These are phyloP conservation scores for Drosophila tsacasi DNA, from an alignment of 1,140 invertebrate genomes.

Conservation along the genomic window DNA sequence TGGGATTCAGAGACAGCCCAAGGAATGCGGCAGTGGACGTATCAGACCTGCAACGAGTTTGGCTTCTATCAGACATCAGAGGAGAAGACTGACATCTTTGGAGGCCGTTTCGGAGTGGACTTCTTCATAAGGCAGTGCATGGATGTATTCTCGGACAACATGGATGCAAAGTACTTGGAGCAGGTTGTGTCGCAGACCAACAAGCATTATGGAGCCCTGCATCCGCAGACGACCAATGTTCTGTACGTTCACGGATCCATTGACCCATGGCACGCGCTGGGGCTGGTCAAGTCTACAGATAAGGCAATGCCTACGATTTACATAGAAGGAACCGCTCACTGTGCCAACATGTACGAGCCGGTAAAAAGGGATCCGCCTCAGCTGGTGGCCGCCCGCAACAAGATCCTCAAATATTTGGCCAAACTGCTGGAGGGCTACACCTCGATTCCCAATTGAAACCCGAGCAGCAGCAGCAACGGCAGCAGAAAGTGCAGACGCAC, in stretches of 20 bases:
- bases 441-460: slow-evolving; percentile 36
- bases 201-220: slow-evolving; percentile 91
- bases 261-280: slow-evolving; percentile 97
- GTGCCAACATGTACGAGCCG: slow-evolving; percentile 92
- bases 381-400: slow-evolving; percentile 88
- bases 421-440: slow-evolving; percentile 60
- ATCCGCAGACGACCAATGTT: slow-evolving; percentile 90
- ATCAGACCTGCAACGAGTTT: slow-evolving; percentile 98
- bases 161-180: slow-evolving; percentile 79
- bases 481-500: slow-evolving; percentile 8
- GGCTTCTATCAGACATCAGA: slow-evolving; percentile 97
- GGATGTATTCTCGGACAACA: slow-evolving; percentile 91
- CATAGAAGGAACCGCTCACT: slow-evolving; percentile 92
- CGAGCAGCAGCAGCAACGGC: not conserved
- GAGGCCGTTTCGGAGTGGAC: slow-evolving; percentile 90
- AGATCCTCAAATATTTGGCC: slow-evolving; percentile 87
- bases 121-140: slow-evolving; percentile 93
- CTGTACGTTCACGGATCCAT: slow-evolving; percentile 96
- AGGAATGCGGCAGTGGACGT: slow-evolving; percentile 95
- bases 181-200: slow-evolving; percentile 90
- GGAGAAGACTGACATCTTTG: slow-evolving; percentile 90
- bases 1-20: slow-evolving; percentile 89
- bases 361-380: slow-evolving; percentile 88
- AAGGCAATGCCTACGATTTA: slow-evolving; percentile 88
- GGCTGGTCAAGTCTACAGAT: slow-evolving; percentile 87